Base-by-base conservation (phyloP, 2,113 vertebrate species). In the Lophotis ruficrista region DNA sequence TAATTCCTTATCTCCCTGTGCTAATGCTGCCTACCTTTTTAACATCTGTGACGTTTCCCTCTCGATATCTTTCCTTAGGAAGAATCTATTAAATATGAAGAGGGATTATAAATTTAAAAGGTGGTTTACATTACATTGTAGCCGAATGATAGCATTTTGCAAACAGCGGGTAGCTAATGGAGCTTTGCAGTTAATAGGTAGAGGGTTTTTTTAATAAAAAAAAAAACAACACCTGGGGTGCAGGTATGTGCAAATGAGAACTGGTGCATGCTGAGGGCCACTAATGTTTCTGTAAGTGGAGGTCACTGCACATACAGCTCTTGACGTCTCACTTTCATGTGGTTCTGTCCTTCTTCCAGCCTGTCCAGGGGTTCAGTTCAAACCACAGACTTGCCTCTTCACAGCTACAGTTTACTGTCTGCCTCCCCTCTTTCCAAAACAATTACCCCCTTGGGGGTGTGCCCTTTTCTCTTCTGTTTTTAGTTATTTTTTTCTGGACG, bases 301-400 rank as follows among this genome's bases (percentile, higher is more conserved):
- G 24, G 61, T 58, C 28, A 25, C 54, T 37, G 57, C 13, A 51
- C 35, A 5, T 14, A 2, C 37, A 61, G 25, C 30, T 83, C 4
- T 24, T 53, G 23, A 24, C 7, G 3, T 50, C 10, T 45, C 3
- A 1, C 51, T 2, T 0, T 23, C 41, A 15, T 43, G 41, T n/a
- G 35, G 30, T 37, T 35, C 27, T 68, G 30, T 41, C 18, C 38
- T 35, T 66, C 37, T 24, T 79, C 28, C 45, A 83, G 43, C 14
- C 48, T 69, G 14, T 27, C 50, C 8, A 14, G 13, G 7, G 7
- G 10, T 62, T 75, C 43, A 35, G 20, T 57, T n/a, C 56, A 84
- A 87, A n/a, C 31, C 13, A 7, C 5, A 54, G 45, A 10, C 81
- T 91, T 93, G 24, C 24, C 7, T 79, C 28, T 70, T 66, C 8